Evolutionary conservation across 2,113 vertebrate species (phyloP).

Genomic region (Barnardius zonarius): DNA sequence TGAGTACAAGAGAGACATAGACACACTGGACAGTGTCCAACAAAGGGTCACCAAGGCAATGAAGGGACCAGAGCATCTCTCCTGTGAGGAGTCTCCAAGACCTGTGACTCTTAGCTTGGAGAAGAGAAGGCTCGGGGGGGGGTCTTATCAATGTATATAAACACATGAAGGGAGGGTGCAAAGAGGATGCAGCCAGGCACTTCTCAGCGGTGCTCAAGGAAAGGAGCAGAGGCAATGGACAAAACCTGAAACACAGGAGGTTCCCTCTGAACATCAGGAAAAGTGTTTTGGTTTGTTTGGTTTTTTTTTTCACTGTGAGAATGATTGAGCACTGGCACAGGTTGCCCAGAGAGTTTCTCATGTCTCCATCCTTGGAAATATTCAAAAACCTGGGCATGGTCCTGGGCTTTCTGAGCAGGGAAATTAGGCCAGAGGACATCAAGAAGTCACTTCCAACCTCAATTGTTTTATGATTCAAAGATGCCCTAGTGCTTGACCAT

Average conservation of each 20-base stretch:
- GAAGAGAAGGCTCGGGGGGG: not conserved
- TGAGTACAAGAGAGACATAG: not conserved
- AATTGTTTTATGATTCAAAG: not conserved
- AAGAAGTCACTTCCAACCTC: not conserved
- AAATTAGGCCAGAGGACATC: not conserved
- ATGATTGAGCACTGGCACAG: not conserved
- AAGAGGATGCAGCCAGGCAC: not conserved
- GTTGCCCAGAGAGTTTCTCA: not conserved
- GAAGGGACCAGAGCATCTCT: not conserved
- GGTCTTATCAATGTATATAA: not conserved
- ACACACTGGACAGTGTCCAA: not conserved
- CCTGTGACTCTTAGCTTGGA: not conserved
- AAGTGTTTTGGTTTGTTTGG: too few species aligned
- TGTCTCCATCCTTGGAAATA: not conserved
- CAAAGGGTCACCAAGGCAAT: not conserved
- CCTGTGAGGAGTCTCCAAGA: rapidly evolving
- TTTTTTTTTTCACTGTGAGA: not conserved
- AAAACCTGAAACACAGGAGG: not conserved
- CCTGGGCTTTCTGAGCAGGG: not conserved
- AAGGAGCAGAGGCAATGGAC: not conserved
- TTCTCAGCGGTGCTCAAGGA: not conserved
- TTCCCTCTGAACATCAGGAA: not conserved
- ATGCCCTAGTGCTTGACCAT: not conserved
- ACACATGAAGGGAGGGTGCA: not conserved
- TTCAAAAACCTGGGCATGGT: not conserved